phyloP scores from a whole-genome alignment of 1,140 invertebrate species.

The Drosophila kanapiae region DNA sequence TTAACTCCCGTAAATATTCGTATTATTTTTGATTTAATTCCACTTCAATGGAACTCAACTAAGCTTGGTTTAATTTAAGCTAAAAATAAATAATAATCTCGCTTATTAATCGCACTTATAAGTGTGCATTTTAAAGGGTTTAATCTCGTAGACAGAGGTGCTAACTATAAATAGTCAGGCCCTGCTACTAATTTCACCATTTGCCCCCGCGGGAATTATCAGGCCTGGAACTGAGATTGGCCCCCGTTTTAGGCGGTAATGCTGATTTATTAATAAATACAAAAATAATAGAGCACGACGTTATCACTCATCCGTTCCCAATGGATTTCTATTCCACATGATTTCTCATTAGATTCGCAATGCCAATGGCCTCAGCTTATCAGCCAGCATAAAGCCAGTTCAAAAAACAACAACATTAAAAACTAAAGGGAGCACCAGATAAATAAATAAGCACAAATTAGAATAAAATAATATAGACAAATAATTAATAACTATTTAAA shows the following conservation, averaged over 20 bases:
- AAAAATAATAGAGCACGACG: not conserved
- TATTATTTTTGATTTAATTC: too few species aligned
- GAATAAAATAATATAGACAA: too few species aligned
- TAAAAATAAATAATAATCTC: not conserved
- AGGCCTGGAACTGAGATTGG: slow-evolving; percentile 14
- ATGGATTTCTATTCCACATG: slow-evolving; percentile 13
- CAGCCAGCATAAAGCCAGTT: not conserved
- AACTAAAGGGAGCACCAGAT: not conserved
- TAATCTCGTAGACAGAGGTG: not conserved
- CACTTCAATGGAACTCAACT: too few species aligned
- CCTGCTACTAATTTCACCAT: slow-evolving; percentile 4
- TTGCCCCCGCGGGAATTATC: slow-evolving; percentile 1
- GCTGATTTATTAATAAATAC: slow-evolving; percentile 11
- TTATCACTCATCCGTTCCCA: slow-evolving; percentile 19
- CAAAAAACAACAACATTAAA: slow-evolving; percentile 6
- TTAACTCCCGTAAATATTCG: too few species aligned
- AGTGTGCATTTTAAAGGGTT: not conserved
- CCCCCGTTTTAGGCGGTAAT: not conserved
- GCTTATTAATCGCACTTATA: not conserved
- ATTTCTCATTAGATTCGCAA: slow-evolving; percentile 34
- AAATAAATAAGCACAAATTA: not conserved
- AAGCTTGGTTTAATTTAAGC: not conserved
- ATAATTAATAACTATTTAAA: not conserved
- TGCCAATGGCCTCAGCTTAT: slow-evolving; percentile 38
- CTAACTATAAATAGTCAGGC: slow-evolving; percentile 1